These are phyloP conservation scores for Trachops cirrhosus DNA, from an alignment of 2,797 vertebrate genomes.

Conservation along the genomic window DNA sequence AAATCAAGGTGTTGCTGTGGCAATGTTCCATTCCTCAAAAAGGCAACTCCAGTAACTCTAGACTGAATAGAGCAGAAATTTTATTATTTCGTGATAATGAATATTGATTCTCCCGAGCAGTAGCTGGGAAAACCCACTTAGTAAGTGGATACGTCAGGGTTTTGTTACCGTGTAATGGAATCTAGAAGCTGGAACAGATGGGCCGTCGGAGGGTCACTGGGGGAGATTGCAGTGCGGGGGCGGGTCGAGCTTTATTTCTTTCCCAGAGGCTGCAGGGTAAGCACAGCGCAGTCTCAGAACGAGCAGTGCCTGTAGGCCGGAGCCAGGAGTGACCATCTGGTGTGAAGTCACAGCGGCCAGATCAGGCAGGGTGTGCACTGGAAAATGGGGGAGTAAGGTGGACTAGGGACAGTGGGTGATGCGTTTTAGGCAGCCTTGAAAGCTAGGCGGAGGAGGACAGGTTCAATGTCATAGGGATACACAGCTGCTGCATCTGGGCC, in stretches of 20 bases:
- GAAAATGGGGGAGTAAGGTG: background rate
- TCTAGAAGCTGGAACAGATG: background rate
- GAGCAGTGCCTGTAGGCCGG: background rate
- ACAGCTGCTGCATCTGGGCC: background rate
- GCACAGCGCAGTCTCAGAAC: background rate
- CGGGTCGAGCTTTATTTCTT: background rate
- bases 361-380: background rate
- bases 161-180: background rate
- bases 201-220: background rate
- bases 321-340: background rate
- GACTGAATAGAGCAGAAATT: background rate
- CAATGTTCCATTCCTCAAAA: constrained; percentile 1
- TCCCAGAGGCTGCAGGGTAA: background rate
- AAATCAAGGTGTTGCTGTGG: background rate
- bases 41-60: background rate
- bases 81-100: background rate
- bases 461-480: background rate
- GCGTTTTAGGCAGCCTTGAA: background rate
- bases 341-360: background rate
- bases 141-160: background rate
- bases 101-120: background rate
- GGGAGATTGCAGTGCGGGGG: background rate
- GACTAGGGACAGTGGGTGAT: background rate
- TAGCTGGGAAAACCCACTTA: background rate
- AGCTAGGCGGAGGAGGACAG: background rate